A percentile compares a stretch with the other conserved stretches of the same genome.
Conservation (phyloP, 2,113 vertebrate species). For the Nothoprocta pentlandii region DNA sequence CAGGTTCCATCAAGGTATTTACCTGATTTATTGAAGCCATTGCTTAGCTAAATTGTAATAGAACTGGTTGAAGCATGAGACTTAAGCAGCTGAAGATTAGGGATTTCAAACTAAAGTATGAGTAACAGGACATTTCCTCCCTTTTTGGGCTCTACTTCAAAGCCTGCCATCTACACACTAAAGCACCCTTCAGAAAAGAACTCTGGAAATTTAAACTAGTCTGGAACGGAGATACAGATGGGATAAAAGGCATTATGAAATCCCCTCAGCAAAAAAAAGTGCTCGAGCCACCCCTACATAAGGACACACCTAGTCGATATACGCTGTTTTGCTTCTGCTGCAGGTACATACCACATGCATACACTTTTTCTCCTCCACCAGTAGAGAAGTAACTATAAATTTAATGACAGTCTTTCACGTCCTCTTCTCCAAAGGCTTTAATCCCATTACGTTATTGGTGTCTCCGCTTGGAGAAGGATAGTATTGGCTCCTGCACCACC, state of each 20-base stretch:
- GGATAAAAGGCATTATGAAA: not conserved
- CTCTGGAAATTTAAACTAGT: not conserved
- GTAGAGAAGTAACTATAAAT: not conserved
- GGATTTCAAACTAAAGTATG: not conserved
- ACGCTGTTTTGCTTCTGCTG: not conserved
- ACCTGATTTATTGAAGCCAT: not conserved
- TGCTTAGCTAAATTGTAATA: slow-evolving; percentile 22
- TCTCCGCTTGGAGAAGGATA: not conserved
- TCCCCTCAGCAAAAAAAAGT: not conserved
- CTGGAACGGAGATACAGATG: not conserved
- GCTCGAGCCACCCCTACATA: not conserved
- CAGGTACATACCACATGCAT: not conserved
- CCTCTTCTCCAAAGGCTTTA: not conserved
- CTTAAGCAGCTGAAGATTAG: not conserved
- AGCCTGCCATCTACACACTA: not conserved
- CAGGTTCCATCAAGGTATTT: slow-evolving; percentile 17
- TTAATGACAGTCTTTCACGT: not conserved
- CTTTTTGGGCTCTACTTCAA: not conserved
- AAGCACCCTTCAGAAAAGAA: not conserved
- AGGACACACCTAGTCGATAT: not conserved
- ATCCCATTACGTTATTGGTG: not conserved
- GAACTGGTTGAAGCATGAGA: not conserved
- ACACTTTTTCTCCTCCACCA: not conserved
- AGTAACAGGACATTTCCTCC: not conserved
- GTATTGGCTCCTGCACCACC: not conserved